Conservation (phyloP, 1,140 invertebrate genomes). For the Matsumurasca onukii region DNA sequence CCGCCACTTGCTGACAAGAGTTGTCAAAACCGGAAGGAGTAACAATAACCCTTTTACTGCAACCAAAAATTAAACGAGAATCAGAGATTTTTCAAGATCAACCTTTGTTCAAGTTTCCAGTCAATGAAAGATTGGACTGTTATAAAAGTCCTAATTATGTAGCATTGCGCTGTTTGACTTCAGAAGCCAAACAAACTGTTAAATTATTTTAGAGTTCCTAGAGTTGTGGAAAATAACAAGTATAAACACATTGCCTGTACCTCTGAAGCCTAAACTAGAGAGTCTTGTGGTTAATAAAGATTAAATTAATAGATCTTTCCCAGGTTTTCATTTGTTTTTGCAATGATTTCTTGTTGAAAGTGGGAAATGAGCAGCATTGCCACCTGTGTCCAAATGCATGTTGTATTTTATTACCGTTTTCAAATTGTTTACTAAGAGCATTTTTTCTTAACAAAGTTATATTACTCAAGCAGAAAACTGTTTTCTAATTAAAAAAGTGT, state of each 20-base stretch:
- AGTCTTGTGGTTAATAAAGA: background rate
- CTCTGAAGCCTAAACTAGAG: background rate
- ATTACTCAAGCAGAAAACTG: background rate
- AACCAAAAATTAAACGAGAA: background rate
- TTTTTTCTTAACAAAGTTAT: background rate
- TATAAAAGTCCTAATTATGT: background rate
- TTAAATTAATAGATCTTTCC: slow-evolving; percentile 7
- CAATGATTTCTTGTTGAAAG: background rate
- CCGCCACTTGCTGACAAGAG: background rate
- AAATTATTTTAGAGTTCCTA: background rate
- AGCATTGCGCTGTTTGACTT: background rate
- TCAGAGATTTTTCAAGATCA: background rate
- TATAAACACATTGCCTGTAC: background rate
- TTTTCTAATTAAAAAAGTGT: background rate
- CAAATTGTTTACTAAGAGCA: background rate
- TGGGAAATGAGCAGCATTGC: background rate
- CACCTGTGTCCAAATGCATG: background rate
- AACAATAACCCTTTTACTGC: background rate
- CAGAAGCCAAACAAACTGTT: background rate
- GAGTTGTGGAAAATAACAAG: background rate
- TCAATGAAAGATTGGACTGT: background rate
- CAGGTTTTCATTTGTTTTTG: background rate
- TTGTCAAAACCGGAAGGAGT: background rate
- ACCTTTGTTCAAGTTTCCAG: no score
- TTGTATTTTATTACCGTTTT: background rate